A percentile compares a stretch with the other conserved stretches of the same genome.
phyloP scores from a whole-genome alignment of 2,113 vertebrate species.

The Silurus glanis region DNA sequence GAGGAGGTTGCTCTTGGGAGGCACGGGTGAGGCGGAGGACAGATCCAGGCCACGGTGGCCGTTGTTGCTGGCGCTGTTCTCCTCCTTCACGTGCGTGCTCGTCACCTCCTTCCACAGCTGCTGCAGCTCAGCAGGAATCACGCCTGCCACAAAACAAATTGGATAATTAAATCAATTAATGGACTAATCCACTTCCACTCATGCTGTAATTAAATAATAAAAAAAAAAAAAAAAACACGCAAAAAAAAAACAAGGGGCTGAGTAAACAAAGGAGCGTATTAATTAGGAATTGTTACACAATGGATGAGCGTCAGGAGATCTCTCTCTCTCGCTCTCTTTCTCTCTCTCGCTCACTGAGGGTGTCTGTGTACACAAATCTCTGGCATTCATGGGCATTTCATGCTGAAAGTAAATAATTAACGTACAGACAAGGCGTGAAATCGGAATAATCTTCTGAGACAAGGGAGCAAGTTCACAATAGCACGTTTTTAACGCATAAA shows the following conservation, averaged over 20 bases:
- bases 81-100: slow-evolving; percentile 84
- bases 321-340: slow-evolving; percentile 32
- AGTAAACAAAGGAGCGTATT: slow-evolving; percentile 95
- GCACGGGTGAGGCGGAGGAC: slow-evolving; percentile 86
- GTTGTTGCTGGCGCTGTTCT: slow-evolving; percentile 81
- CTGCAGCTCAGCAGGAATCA: slow-evolving; percentile 99
- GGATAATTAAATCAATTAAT: slow-evolving; percentile 99
- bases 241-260: slow-evolving; percentile 70
- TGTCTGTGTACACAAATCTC: slow-evolving; percentile 75
- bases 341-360: neutral
- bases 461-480: slow-evolving; percentile 64
- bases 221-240: slow-evolving; percentile 72
- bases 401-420: slow-evolving; percentile 78
- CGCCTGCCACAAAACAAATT: slow-evolving; percentile 99
- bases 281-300: slow-evolving; percentile 77
- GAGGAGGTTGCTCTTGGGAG: slow-evolving; percentile 87
- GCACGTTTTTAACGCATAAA: slow-evolving; percentile 50
- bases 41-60: slow-evolving; percentile 88
- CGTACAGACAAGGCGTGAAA: slow-evolving; percentile 79
- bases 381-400: slow-evolving; percentile 75
- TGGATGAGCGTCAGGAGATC: slow-evolving; percentile 62
- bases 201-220: slow-evolving; percentile 92
- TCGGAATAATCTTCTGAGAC: slow-evolving; percentile 74
- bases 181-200: slow-evolving; percentile 91
- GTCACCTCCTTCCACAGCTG: slow-evolving; percentile 99